A percentile compares a stretch with the other conserved stretches of the same genome.
phyloP scores from a whole-genome alignment of 2,888 invertebrate species.

The Hylaea fasciaria region DNA sequence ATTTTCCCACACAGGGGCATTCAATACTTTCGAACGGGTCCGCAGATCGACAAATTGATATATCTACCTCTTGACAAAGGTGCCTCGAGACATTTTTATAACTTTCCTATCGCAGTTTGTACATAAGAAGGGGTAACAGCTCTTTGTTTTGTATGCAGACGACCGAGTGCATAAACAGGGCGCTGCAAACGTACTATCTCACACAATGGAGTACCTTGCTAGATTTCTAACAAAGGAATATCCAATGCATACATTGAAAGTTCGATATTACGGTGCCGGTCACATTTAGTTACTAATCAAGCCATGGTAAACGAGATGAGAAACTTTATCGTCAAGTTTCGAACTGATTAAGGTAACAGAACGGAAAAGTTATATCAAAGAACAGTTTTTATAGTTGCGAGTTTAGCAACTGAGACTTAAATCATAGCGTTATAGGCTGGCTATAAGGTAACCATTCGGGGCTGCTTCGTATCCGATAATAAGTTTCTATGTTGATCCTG shows the following conservation, averaged over 20 bases:
- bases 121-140: conserved; percentile 32
- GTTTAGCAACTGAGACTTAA: conserved; percentile 54
- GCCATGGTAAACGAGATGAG: conserved; percentile 19
- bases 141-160: conserved; percentile 58
- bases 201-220: conserved; percentile 35
- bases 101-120: conserved; percentile 45
- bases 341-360: conserved; percentile 33
- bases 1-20: conserved; percentile 31
- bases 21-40: conserved; percentile 31
- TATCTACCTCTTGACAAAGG: conserved; percentile 38
- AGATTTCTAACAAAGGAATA: conserved; percentile 39
- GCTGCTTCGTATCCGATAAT: conserved; percentile 45
- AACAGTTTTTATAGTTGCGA: conserved; percentile 47
- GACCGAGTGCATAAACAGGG: conserved; percentile 55
- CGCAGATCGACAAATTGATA: conserved; percentile 40
- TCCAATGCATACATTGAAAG: conserved; percentile 32
- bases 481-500: conserved; percentile 55
- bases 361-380: conserved; percentile 51
- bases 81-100: conserved; percentile 36
- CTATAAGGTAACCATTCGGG: conserved; percentile 39
- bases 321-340: conserved; percentile 39
- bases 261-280: conserved; percentile 27
- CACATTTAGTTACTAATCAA: conserved; percentile 33
- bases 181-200: conserved; percentile 39
- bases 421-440: conserved; percentile 41